Conservation (phyloP, 2,113 vertebrate genomes). For the Catagonus wagneri region DNA sequence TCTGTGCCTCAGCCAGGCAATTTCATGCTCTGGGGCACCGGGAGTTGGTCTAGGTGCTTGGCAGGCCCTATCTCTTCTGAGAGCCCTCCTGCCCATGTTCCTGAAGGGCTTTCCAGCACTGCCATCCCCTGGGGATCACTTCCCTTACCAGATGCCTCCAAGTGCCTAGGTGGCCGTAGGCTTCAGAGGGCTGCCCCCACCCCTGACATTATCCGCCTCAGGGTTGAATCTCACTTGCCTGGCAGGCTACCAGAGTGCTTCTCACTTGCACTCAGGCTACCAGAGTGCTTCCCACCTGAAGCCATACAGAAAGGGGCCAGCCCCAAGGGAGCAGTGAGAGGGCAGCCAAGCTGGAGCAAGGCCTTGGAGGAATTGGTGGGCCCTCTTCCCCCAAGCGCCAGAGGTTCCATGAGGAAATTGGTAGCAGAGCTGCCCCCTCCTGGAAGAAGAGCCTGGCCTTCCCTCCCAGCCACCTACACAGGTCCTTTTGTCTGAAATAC, state of each 20-base stretch:
- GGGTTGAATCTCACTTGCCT: background rate
- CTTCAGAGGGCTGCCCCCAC: background rate
- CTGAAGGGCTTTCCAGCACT: background rate
- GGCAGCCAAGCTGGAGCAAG: background rate
- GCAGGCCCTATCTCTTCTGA: background rate
- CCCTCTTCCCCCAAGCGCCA: background rate
- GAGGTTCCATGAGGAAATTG: background rate
- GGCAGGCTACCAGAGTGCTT: background rate
- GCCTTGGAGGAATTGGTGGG: background rate
- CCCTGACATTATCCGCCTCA: background rate
- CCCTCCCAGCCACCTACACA: background rate
- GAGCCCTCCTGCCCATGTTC: background rate
- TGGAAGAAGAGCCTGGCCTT: slow-evolving; percentile 2
- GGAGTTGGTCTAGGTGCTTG: background rate
- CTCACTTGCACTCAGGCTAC: background rate
- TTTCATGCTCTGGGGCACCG: slow-evolving; percentile 35
- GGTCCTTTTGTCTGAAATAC: background rate
- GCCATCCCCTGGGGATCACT: background rate
- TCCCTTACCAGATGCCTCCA: background rate
- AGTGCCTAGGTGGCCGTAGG: background rate
- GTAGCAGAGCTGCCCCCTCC: background rate
- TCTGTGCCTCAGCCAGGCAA: slow-evolving; percentile 29
- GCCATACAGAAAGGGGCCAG: background rate
- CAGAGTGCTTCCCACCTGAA: background rate
- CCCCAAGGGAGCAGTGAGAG: background rate